Evolutionary conservation across 1,140 invertebrate species (phyloP).

Genomic region (Portunus trituberculatus): DNA sequence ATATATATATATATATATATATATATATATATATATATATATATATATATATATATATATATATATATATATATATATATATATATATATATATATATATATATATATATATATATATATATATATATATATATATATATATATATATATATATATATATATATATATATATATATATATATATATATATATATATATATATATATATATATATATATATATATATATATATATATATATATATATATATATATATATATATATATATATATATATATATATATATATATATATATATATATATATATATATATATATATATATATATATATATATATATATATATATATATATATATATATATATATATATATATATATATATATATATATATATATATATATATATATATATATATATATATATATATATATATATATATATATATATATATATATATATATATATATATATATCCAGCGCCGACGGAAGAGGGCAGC

Average conservation of each 20-base stretch:
- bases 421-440: too few species aligned
- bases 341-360: too few species aligned
- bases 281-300: neutral
- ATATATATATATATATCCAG: too few species aligned
- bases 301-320: neutral
- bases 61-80: constrained; percentile 15
- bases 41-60: neutral
- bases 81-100: neutral
- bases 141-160: too few species aligned
- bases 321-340: neutral
- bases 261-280: neutral
- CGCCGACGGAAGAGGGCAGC: too few species aligned
- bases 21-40: constrained; percentile 7
- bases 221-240: neutral
- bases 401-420: too few species aligned
- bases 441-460: too few species aligned
- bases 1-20: neutral
- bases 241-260: neutral
- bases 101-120: neutral
- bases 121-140: neutral
- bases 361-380: too few species aligned
- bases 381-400: too few species aligned
- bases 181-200: constrained; percentile 36
- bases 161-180: neutral
- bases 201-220: constrained; percentile 27